Evolutionary conservation across 2,888 invertebrate genomes (phyloP).

Genomic region (Melanotus villosus): DNA sequence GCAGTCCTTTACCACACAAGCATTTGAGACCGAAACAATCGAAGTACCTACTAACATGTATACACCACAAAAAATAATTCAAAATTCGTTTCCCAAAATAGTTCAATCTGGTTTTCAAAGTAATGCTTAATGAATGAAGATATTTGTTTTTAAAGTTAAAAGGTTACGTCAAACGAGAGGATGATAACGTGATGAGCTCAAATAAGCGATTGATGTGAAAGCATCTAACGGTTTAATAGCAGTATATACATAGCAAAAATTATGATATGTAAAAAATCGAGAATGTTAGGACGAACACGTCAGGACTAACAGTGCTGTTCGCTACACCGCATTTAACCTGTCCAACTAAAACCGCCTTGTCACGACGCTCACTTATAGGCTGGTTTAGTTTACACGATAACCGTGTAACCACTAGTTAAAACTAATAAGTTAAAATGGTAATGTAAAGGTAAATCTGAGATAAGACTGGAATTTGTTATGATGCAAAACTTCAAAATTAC

Average conservation of each 20-base stretch:
- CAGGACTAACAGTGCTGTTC: constrained; percentile 56
- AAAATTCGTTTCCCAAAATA: too few relatives aligned
- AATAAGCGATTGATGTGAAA: constrained; percentile 28
- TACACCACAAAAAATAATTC: too few relatives aligned
- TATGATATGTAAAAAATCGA: constrained; percentile 54
- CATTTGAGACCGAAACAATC: background rate
- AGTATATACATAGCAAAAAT: constrained; percentile 51
- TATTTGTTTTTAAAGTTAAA: background rate
- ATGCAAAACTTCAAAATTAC: background rate
- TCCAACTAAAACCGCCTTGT: constrained; percentile 55
- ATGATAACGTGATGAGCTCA: constrained; percentile 19
- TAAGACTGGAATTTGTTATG: background rate
- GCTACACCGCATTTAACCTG: constrained; percentile 59
- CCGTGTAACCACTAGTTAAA: constrained; percentile 36
- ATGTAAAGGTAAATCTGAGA: constrained; percentile 15
- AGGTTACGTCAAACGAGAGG: constrained; percentile 9
- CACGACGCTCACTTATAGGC: constrained; percentile 49
- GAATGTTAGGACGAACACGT: constrained; percentile 56
- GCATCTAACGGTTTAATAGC: constrained; percentile 56
- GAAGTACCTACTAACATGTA: too few relatives aligned
- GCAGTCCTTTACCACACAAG: background rate
- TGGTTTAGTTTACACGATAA: constrained; percentile 44
- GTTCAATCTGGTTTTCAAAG: too few relatives aligned
- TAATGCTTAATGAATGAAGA: too few relatives aligned
- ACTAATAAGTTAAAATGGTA: constrained; percentile 37